Evolutionary conservation across 2,113 vertebrate genomes (phyloP), one percentile per base, ranked within the genome.

Genomic region (Mastomys coucha): DNA sequence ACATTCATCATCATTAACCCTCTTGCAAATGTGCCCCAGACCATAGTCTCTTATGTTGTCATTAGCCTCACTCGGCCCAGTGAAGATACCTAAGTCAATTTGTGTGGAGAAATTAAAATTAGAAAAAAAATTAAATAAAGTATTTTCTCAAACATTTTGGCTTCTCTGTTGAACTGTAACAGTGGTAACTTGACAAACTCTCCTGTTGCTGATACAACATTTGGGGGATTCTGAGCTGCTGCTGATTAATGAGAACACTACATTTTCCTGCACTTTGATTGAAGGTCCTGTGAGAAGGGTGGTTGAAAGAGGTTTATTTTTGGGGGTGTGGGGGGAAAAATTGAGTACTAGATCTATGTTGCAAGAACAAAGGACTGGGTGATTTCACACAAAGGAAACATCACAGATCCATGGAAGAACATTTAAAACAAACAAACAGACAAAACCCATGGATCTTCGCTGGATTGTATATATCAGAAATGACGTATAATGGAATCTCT

Each of bases 41-140:
- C 91, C 53, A 86, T 96, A 51, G 94, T 89, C 51, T 73, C 73
- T 53, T 22, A 39, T 81, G 90, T 94, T 60, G n/a, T 96, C 96
- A 95, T 28, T 87, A 96, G 75, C 89, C 73, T 91, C 63, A 67
- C 24, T 88, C 75, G 93, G 60, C 31, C 77, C 89, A 70, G 33
- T 89, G n/a, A 82, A 96, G 86, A 95, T 94, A 88, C 93, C 60
- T 96, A 92, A 95, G 88, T 95, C 42, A 94, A 65, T 95, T 81
- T 92, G 45, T 94, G 58, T 76, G 45, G 58, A 86, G 58, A 90
- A 85, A 96, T 63, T 72, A 92, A 94, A 93, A 93, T 95, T 91
- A 82, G 76, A 91, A 51, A 91, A 51, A 84, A 96, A 91, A 63
- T 97, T 96, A 97, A 96, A 82, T 65, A 42, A 69, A 56, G 4